A percentile compares a stretch with the other conserved stretches of the same genome.
phyloP scores from a whole-genome alignment of 2,888 invertebrate genomes.

The Stictocephala bisonia region DNA sequence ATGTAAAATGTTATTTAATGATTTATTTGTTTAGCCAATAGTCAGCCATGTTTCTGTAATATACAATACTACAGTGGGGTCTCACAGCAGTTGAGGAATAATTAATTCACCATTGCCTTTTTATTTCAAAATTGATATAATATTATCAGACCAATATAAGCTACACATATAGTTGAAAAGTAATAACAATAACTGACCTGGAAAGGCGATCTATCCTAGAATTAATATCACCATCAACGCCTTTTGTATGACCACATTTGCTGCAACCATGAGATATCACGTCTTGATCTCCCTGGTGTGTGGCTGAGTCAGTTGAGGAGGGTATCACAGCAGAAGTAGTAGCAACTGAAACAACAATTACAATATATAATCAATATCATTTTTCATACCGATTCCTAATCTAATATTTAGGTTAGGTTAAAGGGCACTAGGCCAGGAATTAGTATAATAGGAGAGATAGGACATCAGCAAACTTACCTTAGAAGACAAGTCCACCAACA shows the following conservation, averaged over 20 bases:
- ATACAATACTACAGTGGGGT: too few species aligned
- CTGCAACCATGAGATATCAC: slow-evolving; percentile 45
- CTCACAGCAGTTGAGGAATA: too few species aligned
- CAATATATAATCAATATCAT: not conserved
- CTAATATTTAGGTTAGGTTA: not conserved
- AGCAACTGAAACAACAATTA: slow-evolving; percentile 44
- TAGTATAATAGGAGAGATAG: too few species aligned
- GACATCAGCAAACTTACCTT: too few species aligned
- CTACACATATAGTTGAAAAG: too few species aligned
- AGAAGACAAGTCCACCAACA: too few species aligned
- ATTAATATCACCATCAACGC: slow-evolving; percentile 69
- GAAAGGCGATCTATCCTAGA: slow-evolving; percentile 77
- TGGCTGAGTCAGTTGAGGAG: not conserved
- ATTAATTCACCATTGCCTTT: not conserved
- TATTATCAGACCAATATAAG: not conserved
- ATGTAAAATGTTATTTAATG: too few species aligned
- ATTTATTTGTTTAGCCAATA: too few species aligned
- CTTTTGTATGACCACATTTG: slow-evolving; percentile 65
- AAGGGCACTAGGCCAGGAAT: too few species aligned
- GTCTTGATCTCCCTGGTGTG: slow-evolving; percentile 12
- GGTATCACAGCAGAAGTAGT: slow-evolving; percentile 57
- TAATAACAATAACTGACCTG: slow-evolving; percentile 68
- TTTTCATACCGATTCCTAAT: not conserved
- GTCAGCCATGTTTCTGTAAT: too few species aligned
- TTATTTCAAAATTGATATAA: not conserved